Evolutionary conservation across 1,140 invertebrate genomes (phyloP).

Genomic region (Aethina tumida): DNA sequence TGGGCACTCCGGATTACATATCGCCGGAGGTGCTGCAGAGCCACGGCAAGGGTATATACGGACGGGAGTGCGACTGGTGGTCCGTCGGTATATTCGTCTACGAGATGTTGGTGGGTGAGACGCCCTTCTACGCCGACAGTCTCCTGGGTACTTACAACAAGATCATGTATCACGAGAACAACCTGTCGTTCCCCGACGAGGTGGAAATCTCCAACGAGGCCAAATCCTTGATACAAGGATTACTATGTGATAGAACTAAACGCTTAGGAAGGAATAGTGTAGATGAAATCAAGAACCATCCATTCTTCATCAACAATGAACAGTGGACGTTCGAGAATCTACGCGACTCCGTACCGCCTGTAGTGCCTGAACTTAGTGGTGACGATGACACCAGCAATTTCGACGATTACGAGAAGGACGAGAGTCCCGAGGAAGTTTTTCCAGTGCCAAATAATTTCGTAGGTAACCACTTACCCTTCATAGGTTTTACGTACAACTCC

Average conservation of each 20-base stretch:
- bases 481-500: constrained; percentile 92
- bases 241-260: constrained; percentile 85
- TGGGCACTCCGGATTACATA: constrained; percentile 99
- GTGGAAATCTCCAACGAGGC: constrained; percentile 85
- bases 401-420: constrained; percentile 92
- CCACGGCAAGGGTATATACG: constrained; percentile 79
- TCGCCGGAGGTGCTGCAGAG: constrained; percentile 97
- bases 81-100: constrained; percentile 97
- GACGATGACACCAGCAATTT: constrained; percentile 99
- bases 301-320: constrained; percentile 87
- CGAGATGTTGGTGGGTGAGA: constrained; percentile 98
- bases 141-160: constrained; percentile 97
- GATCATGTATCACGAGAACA: constrained; percentile 98
- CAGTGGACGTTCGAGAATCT: constrained; percentile 98
- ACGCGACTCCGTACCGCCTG: constrained; percentile 85
- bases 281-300: constrained; percentile 89
- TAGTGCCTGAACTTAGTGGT: constrained; percentile 87
- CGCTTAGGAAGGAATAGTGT: constrained; percentile 89
- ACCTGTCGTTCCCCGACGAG: constrained; percentile 89
- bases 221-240: constrained; percentile 86
- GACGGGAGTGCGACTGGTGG: constrained; percentile 99
- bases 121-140: constrained; percentile 97
- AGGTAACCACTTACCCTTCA: constrained; percentile 97
- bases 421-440: constrained; percentile 82
- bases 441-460: constrained; percentile 94